These are phyloP conservation scores for Microhierax caerulescens DNA, from an alignment of 2,797 vertebrate genomes.

Conservation along the genomic window DNA sequence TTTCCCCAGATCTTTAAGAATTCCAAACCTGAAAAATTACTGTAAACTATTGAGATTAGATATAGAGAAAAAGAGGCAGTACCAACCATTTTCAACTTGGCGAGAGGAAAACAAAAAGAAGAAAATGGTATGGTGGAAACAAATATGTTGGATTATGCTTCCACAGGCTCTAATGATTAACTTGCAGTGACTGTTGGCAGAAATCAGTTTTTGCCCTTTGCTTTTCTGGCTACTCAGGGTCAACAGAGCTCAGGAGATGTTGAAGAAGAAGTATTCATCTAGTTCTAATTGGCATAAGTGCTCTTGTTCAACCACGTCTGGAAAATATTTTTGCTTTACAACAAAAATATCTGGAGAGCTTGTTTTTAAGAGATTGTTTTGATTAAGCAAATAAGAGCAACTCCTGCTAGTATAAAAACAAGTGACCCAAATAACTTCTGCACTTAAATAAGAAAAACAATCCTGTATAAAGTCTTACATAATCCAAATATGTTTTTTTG, in stretches of 20 bases:
- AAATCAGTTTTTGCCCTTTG: background rate
- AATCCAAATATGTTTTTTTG: background rate
- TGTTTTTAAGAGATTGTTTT: background rate
- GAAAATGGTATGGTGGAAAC: fast-evolving
- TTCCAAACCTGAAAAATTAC: background rate
- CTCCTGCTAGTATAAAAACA: background rate
- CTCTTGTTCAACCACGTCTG: background rate
- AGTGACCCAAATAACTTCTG: background rate
- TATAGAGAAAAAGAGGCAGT: background rate
- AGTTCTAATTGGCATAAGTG: background rate
- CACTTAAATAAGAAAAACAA: background rate
- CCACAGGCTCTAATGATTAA: background rate
- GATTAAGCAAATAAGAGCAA: background rate
- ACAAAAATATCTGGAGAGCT: background rate
- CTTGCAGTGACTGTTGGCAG: background rate
- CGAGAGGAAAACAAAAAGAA: background rate
- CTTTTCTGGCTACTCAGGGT: background rate
- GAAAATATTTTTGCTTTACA: background rate
- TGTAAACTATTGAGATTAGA: background rate
- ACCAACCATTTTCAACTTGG: background rate
- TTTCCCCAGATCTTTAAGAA: background rate
- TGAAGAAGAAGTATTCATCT: background rate
- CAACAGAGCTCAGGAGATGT: background rate
- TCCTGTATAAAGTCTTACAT: background rate
- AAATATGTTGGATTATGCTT: background rate